Percentiles rank a stretch among this genome's conserved stretches.
Evolutionary conservation across 2,113 vertebrate species (phyloP).

Genomic region (Petaurus breviceps): DNA sequence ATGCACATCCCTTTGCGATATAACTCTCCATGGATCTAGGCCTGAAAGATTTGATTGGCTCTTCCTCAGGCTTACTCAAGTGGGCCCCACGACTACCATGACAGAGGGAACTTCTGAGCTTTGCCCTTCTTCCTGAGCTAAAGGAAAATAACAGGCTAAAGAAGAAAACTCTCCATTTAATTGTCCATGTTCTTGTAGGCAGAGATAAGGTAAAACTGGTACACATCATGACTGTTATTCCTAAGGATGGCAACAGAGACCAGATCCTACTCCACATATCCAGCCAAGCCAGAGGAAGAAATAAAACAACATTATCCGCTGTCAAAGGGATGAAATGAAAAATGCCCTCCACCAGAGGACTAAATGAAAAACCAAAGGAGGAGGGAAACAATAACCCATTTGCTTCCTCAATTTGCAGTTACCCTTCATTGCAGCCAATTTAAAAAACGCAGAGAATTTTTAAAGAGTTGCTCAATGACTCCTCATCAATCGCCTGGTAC

Average conservation of each 20-base stretch:
- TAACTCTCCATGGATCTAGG: not conserved
- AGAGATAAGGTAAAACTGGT: not conserved
- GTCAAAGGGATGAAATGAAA: constrained; percentile 23
- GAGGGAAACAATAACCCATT: constrained; percentile 60
- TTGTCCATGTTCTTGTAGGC: not conserved
- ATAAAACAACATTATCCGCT: not conserved
- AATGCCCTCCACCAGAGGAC: constrained; percentile 34
- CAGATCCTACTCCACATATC: not conserved
- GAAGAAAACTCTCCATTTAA: not conserved
- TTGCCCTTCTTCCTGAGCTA: not conserved
- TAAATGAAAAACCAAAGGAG: constrained; percentile 52
- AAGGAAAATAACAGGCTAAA: not conserved
- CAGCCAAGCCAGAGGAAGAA: not conserved
- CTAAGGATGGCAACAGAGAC: not conserved
- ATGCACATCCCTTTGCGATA: not conserved
- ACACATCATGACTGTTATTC: not conserved
- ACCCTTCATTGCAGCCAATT: constrained; percentile 68
- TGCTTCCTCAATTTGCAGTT: constrained; percentile 65
- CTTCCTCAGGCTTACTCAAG: not conserved
- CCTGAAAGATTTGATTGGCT: not conserved
- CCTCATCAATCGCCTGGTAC: constrained; percentile 59
- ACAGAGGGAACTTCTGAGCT: not conserved
- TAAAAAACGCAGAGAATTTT: constrained; percentile 71
- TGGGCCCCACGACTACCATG: not conserved
- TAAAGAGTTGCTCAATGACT: constrained; percentile 58